Base-by-base conservation (phyloP, 2,888 invertebrate species). In the Xestia xanthographa region DNA sequence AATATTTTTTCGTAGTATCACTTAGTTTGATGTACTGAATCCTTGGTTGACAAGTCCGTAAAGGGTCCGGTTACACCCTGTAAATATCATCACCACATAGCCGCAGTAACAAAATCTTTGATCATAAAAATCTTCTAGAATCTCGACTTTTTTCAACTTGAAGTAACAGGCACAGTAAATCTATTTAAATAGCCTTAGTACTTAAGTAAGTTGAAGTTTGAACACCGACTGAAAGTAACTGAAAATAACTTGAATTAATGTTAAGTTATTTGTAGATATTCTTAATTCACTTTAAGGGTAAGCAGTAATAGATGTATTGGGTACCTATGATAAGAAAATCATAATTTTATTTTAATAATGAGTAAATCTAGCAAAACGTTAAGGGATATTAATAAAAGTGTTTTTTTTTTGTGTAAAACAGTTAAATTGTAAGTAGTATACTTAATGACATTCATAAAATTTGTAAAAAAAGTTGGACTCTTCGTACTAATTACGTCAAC, bases 81-180 rank as follows among this genome's bases (percentile, higher is more conserved):
- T 56, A 5, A 2, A 2, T 12, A 26, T 6, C n/a, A n/a, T n/a
- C n/a, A 12, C n/a, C 12, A 60, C 20, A 29, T n/a, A 45, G 5
- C 26, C 22, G 2, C 5, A n/a, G 29, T 43, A 34, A 6, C 20
- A 45, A 38, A 68, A 45, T 67, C 17, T 76, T 60, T n/a, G 14
- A 53, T 45, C 6, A 41, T 11, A 50, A 66, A 60, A 72, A 29
- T 45, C 53, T 43, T 41, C 45, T 14, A 26, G 66, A 72, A 68
- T 50, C 65, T 58, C 17, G 12, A 62, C 69, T 72, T 67, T 66
- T n/a, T 43, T 17, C 38, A 53, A 48, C 56, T 53, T n/a, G 17
- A 58, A 48, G 70, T 68, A 45, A 58, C 26, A 70, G 63, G 56
- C 74, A 50, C 75, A 41, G 70, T 80, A 80, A 82, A 82, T 81